Base-by-base conservation (phyloP, 92 coral and sea anemone species). In the Chrysogorgia sp. region DNA sequence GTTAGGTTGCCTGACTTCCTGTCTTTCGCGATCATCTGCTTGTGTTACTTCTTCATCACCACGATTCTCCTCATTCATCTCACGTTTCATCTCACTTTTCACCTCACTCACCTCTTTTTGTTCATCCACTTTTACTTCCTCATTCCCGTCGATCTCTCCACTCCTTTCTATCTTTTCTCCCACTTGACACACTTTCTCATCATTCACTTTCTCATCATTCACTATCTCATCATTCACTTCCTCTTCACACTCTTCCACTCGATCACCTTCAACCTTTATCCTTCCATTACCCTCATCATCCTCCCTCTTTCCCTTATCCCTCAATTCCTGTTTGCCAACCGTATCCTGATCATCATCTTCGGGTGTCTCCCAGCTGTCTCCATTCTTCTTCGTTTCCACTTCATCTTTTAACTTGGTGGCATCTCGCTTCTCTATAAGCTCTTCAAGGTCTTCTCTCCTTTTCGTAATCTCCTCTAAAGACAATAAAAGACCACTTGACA, bases 361-460 rank as follows among this genome's bases (percentile, higher is more conserved):
- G 60, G 40, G 10, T 68, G 81, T 63, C 57, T 74, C 67, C 67
- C 82, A 4, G 57, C 35, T 47, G 55, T 58, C 43, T 35, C 67
- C 32, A 60, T 23, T 57, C 52, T 78, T 31, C 70, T 77, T 33
- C 56, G 43, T 72, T 80, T 85, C 71, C 89, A 57, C 57, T 32
- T 72, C 45, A 32, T 86, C 85, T 47, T 67, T 35, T 48, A 62
- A 22, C 49, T 69, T 65, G 69, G 4, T 41, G 80, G 81, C 62
- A 63, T 83, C 41, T 41, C 32, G 91, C 92, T 92, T 91, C 90
- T 29, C 8, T n/a, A 57, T 13, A 32, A 92, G 88, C 78, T 96
- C 96, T 87, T 58, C 45, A 63, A 80, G 15, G 13, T 37, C 23
- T 31, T 29, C 1, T 30, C 22, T 57, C 17, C 78, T 32, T 52